Conservation (phyloP, 2,888 invertebrate species). For the Hymenopus coronatus region DNA sequence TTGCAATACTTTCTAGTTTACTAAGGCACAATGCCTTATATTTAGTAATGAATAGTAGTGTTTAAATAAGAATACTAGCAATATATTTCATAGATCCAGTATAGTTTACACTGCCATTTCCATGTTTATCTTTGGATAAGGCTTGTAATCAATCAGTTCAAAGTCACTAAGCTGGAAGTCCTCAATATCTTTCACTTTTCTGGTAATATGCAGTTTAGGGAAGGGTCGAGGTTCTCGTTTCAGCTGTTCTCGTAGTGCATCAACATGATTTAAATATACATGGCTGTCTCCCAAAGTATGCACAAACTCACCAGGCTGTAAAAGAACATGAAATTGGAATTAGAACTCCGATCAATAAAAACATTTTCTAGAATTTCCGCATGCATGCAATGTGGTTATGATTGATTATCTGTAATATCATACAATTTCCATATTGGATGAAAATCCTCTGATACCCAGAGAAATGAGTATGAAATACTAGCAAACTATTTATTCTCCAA, state of each 20-base stretch:
- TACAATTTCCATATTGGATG: no score
- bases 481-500: no score
- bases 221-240: slow-evolving; percentile 75
- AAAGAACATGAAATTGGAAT: slow-evolving; percentile 32
- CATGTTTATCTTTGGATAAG: slow-evolving; percentile 88
- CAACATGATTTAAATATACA: slow-evolving; percentile 87
- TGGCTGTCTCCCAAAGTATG: slow-evolving; percentile 95
- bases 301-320: slow-evolving; percentile 86
- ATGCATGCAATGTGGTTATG: no score
- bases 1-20: no score
- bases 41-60: no score
- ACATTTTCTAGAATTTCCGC: no score
- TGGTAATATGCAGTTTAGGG: slow-evolving; percentile 74
- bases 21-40: no score
- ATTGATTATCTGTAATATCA: no score
- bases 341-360: no score
- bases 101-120: slow-evolving; percentile 78
- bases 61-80: neutral
- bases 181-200: slow-evolving; percentile 73
- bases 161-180: slow-evolving; percentile 88
- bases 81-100: neutral
- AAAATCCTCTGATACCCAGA: no score
- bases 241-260: slow-evolving; percentile 77
- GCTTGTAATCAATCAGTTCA: slow-evolving; percentile 76
- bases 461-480: no score